Evolutionary conservation across 35 echinoderm and acorn worm species (phyloP), one percentile per base, ranked within the genome.

Genomic region (Apostichopus californicus): DNA sequence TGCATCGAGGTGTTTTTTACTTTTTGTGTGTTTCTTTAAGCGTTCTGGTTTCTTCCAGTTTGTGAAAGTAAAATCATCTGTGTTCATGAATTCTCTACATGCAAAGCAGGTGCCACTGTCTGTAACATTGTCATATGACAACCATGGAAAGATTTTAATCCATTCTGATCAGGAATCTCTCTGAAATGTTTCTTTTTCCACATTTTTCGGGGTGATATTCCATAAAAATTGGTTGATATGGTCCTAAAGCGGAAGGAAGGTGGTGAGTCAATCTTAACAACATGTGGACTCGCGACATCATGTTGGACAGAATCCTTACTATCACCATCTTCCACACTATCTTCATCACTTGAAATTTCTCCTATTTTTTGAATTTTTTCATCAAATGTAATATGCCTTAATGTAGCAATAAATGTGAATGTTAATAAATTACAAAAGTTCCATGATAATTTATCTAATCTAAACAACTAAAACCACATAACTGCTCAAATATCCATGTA

Each of bases 1-100:
- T 73, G 87, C 87, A 73, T 73, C 61, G 24, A 73, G 20, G 23
- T 90, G 87, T 34, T 68, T 5, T 73, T 77, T 77, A 73, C 61
- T 73, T 24, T 73, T 3, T n/a, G 87, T 73, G 61, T 90, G 87
- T 90, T 90, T 90, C 28, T 71, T 72, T 46, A 46, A 26, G 61
- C 87, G 87, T 73, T 90, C 24, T 34, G 87, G 60, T 90, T 90
- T 90, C 87, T 90, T 73, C 46, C 71, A 90, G 87, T 90, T 90
- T 90, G 17, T 73, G 63, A 90, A 90, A 71, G 77, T 2, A n/a
- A 90, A 90, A 34, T 70, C 23, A 34, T 75, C 24, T 71, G 21
- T 73, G 20, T 90, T 90, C 87, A 90, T 73, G 22, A 77, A 77
- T 90, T 73, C 61, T 90, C 87, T 73, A 90, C 61, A 71, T 73